Conservation (phyloP, 2,113 vertebrate species). For the Odocoileus virginianus region DNA sequence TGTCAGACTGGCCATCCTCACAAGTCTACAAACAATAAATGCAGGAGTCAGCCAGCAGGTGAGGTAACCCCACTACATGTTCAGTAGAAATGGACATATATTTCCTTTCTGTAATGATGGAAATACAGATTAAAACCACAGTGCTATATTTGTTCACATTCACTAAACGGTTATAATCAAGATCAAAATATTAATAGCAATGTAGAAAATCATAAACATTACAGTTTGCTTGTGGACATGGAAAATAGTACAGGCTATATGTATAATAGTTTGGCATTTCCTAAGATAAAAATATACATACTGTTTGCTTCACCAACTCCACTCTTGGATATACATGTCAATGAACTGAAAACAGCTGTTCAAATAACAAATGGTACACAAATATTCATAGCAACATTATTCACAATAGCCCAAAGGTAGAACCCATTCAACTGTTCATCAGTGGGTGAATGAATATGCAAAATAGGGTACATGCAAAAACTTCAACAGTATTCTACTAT, state of each 20-base stretch:
- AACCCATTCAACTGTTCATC: not conserved
- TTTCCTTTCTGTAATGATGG: not conserved
- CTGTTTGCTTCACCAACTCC: not conserved
- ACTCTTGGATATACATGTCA: not conserved
- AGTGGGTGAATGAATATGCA: not conserved
- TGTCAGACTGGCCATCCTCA: not conserved
- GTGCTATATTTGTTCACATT: not conserved
- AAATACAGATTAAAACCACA: not conserved
- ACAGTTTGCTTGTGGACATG: not conserved
- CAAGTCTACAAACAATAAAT: not conserved
- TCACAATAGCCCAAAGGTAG: not conserved
- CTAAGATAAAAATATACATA: not conserved
- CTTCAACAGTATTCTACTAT: not conserved
- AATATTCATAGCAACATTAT: not conserved
- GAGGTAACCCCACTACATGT: not conserved
- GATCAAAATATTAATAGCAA: not conserved
- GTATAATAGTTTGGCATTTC: not conserved
- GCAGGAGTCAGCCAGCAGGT: not conserved
- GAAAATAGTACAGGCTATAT: not conserved
- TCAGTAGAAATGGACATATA: not conserved
- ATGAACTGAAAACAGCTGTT: not conserved
- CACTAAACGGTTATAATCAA: not conserved
- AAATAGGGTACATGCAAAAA: not conserved
- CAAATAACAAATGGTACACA: not conserved
- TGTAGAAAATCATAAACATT: not conserved